Base-by-base conservation (phyloP, 2,797 vertebrate genomes). In the Xerus rutilus region DNA sequence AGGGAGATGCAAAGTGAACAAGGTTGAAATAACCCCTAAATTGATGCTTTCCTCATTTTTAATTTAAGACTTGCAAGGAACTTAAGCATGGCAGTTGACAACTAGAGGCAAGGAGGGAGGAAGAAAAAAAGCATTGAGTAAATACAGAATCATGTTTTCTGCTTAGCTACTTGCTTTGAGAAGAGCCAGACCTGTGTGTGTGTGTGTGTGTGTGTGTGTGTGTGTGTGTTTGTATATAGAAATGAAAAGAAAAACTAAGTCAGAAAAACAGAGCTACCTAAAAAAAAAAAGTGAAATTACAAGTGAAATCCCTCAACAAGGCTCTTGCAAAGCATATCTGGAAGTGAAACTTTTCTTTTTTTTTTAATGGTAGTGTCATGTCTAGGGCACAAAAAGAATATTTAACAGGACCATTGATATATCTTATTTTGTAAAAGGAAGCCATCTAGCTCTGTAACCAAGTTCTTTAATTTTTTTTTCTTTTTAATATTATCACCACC, bases 31-130 rank as follows among this genome's bases (percentile, higher is more conserved):
- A 92, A 93, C 90, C 89, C 65, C 21, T 91, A 86, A 30, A 86
- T 59, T 89, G 18, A 84, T 95, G 45, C 52, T 93, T 95, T 92
- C 62, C 30, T 97, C 20, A 65, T 98, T 98, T 96, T 84, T 97
- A 96, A 97, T 96, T 95, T 97, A 95, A 97, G 93, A 95, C 52
- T 74, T 62, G 0, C 20, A 59, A 52, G 69, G 52, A 64, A 25
- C 35, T 93, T 93, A 28, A 94, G 87, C 10, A 92, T 85, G 47
- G 85, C 93, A 82, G 57, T 59, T 97, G 70, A 95, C 88, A 87
- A 79, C 0, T 49, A 2, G 0, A 49, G 4, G 21, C 72, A 12
- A 77, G 47, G 47, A 17, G 3, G 1, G 54, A 17, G 52, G 17
- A 21, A 57, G 7, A 54, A 57, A 0, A 52, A 79, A 84, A 77